Conservation (phyloP, 1,140 invertebrate genomes). For the Drosophila obscura region DNA sequence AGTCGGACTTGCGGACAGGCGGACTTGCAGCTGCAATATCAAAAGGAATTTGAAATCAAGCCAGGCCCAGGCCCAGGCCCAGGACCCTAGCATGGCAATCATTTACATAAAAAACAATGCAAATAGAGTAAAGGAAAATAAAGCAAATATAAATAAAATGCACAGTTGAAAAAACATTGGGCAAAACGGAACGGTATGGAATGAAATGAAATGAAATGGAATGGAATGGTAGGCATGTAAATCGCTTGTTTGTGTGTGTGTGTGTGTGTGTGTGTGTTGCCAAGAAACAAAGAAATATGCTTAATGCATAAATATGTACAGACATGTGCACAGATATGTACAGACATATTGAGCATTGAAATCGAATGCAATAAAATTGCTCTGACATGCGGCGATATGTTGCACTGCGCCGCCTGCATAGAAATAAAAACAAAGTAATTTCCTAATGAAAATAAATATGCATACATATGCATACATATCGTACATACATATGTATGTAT, state of each 20-base stretch:
- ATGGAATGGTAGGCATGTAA: no score
- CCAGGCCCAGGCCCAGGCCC: constrained; percentile 10
- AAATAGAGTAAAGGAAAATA: constrained; percentile 49
- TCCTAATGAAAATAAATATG: constrained; percentile 16
- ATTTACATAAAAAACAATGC: constrained; percentile 70
- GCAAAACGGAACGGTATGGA: constrained; percentile 35
- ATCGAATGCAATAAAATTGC: constrained; percentile 53
- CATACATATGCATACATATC: no score
- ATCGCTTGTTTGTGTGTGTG: no score
- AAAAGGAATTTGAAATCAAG: constrained; percentile 41
- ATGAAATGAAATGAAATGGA: constrained; percentile 33
- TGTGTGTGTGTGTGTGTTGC: no score
- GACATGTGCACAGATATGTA: no score
- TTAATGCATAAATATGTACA: neutral
- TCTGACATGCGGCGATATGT: constrained; percentile 21
- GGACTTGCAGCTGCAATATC: constrained; percentile 32
- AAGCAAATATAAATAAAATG: constrained; percentile 68
- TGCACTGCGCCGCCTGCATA: constrained; percentile 10
- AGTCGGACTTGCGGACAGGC: neutral
- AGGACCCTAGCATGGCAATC: constrained; percentile 38
- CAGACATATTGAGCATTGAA: constrained; percentile 25
- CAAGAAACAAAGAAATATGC: neutral
- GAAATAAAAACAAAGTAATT: constrained; percentile 48
- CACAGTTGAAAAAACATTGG: constrained; percentile 38
- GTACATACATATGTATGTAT: no score